Base-by-base conservation (phyloP, 2,113 vertebrate genomes). In the Tonatia bakeri region DNA sequence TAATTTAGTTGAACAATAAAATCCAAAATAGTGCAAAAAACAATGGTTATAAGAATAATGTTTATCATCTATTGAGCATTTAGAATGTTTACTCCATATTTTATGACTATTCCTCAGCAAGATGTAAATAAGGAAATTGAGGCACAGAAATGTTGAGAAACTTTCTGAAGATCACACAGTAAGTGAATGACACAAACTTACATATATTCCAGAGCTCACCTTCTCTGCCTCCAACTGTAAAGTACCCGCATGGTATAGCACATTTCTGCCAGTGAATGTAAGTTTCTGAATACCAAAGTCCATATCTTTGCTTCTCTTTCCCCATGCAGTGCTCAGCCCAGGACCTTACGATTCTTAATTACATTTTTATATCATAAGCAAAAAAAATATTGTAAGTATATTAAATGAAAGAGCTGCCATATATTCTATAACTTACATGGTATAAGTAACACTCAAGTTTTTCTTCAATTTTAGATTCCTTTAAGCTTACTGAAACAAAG, bases 191-290 rank as follows among this genome's bases (percentile, higher is more conserved):
- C 31, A 26, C 33, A 67, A 45, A 65, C 4, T 1, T 9, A 36
- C 3, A 3, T 20, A 1, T 65, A 50, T 5, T 79, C 14, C 54
- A 59, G 2, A 12, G 3, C 28, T 92, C n/a, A 87, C 1, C 28
- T 16, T 15, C 45, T 47, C 8, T 14, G 7, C 4, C 1, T 69
- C 50, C 61, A 43, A 7, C 14, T 72, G 17, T 67, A n/a, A 65
- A 50, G 9, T 12, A 8, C 6, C 28, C 0, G 13, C 3, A 2
- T 7, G 14, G 1, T n/a, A 17, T 3, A 17, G 43, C 28, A 3
- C 16, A 28, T 45, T 75, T 38, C 2, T 47, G 16, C 3, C 2
- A 28, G 14, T 65, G 20, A 72, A 61, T 65, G 2, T 67, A 73
- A 75, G 43, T 75, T 88, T 69, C 7, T 67, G 20, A 38, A 64